A percentile compares a stretch with the other conserved stretches of the same genome.
These are phyloP conservation scores for Symphodus melops DNA, from an alignment of 2,113 vertebrate species.

Conservation along the genomic window DNA sequence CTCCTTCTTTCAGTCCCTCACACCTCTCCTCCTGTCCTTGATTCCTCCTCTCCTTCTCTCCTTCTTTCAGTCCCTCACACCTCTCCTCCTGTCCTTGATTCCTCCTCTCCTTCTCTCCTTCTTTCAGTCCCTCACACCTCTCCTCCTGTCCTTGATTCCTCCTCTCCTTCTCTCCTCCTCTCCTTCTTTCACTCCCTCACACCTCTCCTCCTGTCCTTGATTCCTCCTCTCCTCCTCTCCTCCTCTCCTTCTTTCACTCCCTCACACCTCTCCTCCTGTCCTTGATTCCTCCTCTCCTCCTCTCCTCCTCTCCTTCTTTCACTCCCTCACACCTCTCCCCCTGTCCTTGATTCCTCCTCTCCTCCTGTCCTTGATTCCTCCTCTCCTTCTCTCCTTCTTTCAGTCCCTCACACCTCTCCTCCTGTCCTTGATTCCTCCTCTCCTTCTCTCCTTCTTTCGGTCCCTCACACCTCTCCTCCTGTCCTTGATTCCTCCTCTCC, in stretches of 20 bases:
- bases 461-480: neutral
- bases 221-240: neutral
- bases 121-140: slow-evolving; percentile 61
- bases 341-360: too few relatives aligned
- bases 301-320: too few relatives aligned
- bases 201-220: neutral
- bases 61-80: slow-evolving; percentile 65
- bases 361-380: neutral
- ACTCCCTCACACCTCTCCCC: neutral
- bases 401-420: slow-evolving; percentile 33
- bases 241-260: too few relatives aligned
- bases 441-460: slow-evolving; percentile 61
- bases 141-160: neutral
- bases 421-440: neutral
- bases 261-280: neutral
- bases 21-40: neutral
- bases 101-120: neutral
- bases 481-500: neutral
- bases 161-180: neutral
- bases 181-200: too few relatives aligned
- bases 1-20: slow-evolving; percentile 66
- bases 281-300: neutral
- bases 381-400: slow-evolving; percentile 37
- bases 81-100: neutral
- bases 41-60: neutral